These are phyloP conservation scores for Hippolais icterina DNA, from an alignment of 2,113 vertebrate species.

Conservation along the genomic window DNA sequence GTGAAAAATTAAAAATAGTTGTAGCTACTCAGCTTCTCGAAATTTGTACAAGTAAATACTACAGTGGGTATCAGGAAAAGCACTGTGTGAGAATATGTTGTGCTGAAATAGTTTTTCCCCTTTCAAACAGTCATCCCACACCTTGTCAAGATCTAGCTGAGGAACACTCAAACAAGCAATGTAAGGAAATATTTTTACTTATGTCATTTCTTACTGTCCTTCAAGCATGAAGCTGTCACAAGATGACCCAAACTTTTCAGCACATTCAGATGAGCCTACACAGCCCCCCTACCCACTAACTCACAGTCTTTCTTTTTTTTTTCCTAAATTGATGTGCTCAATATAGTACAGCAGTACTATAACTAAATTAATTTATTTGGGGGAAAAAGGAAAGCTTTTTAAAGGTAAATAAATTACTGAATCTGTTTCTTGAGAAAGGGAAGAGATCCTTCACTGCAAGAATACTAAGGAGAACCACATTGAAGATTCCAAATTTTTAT, in stretches of 20 bases:
- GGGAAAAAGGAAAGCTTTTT: neutral
- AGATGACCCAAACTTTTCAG: neutral
- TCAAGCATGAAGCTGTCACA: neutral
- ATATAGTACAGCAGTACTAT: neutral
- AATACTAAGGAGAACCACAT: neutral
- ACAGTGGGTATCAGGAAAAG: neutral
- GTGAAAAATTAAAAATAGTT: neutral
- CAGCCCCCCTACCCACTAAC: neutral
- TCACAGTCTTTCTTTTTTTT: neutral
- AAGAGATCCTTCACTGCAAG: neutral
- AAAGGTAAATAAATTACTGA: neutral
- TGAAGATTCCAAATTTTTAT: neutral
- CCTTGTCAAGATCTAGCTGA: neutral
- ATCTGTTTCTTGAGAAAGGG: neutral
- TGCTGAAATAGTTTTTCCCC: neutral
- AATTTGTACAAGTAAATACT: neutral
- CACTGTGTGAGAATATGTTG: neutral
- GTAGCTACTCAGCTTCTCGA: neutral
- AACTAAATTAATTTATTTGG: neutral
- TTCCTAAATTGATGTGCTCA: neutral
- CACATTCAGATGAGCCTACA: neutral
- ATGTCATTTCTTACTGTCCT: neutral
- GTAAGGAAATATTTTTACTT: neutral
- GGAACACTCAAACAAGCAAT: neutral
- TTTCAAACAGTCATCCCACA: fast-evolving